Evolutionary conservation across 1,140 invertebrate genomes (phyloP).

Genomic region (Zaprionus nigranus): DNA sequence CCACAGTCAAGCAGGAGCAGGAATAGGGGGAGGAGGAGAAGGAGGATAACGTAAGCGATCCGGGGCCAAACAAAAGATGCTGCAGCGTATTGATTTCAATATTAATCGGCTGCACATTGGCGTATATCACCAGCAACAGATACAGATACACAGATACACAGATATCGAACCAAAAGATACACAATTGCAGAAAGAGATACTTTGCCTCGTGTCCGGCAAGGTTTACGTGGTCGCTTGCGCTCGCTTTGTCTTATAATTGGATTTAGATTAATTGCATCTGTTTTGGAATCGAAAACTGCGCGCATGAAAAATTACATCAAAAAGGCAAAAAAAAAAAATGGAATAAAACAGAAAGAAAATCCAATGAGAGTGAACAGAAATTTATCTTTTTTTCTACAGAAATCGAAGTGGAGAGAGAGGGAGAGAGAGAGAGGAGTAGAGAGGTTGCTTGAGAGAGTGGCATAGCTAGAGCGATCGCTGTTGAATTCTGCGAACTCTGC

Average conservation of each 20-base stretch:
- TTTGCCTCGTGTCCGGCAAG: slow-evolving; percentile 11
- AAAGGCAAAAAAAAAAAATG: slow-evolving; percentile 8
- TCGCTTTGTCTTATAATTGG: slow-evolving; percentile 81
- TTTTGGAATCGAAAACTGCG: slow-evolving; percentile 43
- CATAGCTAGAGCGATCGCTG: neutral
- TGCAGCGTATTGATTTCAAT: slow-evolving; percentile 76
- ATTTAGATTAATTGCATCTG: slow-evolving; percentile 84
- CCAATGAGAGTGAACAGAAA: slow-evolving; percentile 11
- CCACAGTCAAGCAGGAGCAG: neutral
- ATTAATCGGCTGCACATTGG: slow-evolving; percentile 54
- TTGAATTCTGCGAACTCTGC: slow-evolving; percentile 56
- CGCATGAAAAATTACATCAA: slow-evolving; percentile 77
- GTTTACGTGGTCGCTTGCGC: slow-evolving; percentile 56
- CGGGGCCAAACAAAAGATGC: slow-evolving; percentile 58
- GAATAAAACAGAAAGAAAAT: slow-evolving; percentile 6
- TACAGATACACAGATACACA: slow-evolving; percentile 12
- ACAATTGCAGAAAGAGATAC: slow-evolving; percentile 15
- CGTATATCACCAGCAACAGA: slow-evolving; percentile 50
- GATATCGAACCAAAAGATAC: neutral
- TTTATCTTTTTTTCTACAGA: slow-evolving; percentile 53
- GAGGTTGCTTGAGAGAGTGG: neutral
- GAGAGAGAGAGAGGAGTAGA: slow-evolving; percentile 9
- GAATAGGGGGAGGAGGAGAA: neutral
- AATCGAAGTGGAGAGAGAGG: slow-evolving; percentile 60
- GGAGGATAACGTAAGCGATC: neutral